Evolutionary conservation across 1,140 invertebrate genomes (phyloP), one percentile per base, ranked within the genome.

Genomic region (Drosophila kurseongensis): DNA sequence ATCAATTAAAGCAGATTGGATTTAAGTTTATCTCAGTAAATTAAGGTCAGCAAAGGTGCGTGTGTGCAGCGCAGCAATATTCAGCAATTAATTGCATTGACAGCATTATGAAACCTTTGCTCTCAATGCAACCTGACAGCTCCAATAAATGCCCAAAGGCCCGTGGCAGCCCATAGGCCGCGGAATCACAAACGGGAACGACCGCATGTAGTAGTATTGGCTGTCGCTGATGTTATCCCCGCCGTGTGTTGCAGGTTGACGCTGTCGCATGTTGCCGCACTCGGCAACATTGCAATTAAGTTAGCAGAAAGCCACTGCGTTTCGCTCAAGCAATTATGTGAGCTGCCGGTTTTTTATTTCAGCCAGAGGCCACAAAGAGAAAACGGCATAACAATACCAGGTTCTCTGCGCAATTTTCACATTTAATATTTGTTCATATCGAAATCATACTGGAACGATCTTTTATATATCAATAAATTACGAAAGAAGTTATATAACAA

Each of bases 41-140:
- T 68, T 18, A 54, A 52, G 47, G 13, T 32, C 38, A 27, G 12
- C 12, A 1, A 38, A 35, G 50, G 32, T 51, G 47, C 35, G 13
- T 35, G 44, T 51, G 36, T 63, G 47, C 45, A 50, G 59, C 38
- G 38, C 47, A 23, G 51, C 57, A 63, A 73, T 82, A 82, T 86
- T 81, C 75, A 88, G 83, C 79, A 88, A 88, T 86, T 86, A 86
- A 86, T 86, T 86, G 76, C 83, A 86, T 77, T 82, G 83, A 79
- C 79, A 88, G 75, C 79, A 88, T 79, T 88, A 79, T 88, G 83
- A 88, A 67, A 77, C 76, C 66, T 77, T 76, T 75, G 72, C 67
- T 55, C 74, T 73, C 72, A 82, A 86, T 82, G 50, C 71, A 79
- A 71, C 48, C 62, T 86, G 83, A 86, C 83, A 86, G 83, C 54